Conservation (phyloP, 2,113 vertebrate species). For the Neopipo cinnamomea region DNA sequence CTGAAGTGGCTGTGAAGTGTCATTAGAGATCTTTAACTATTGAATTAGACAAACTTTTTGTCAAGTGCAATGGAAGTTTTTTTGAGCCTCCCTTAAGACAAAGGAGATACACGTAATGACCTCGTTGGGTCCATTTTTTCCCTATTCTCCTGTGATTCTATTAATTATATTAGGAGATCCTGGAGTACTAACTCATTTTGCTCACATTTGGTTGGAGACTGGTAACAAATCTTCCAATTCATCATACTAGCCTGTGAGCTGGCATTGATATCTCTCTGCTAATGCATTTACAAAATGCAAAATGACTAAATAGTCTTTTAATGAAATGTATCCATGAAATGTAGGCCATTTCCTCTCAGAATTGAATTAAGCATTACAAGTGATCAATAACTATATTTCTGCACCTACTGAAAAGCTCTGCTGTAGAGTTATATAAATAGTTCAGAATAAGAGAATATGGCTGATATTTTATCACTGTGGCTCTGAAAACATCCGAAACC, state of each 20-base stretch:
- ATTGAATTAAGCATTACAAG: slow-evolving; percentile 35
- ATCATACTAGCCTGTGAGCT: neutral
- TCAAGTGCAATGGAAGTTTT: neutral
- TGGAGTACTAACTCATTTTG: neutral
- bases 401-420: neutral
- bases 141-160: neutral
- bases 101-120: neutral
- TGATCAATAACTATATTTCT: slow-evolving; percentile 50
- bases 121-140: neutral
- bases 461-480: neutral
- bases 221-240: neutral
- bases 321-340: slow-evolving; percentile 54
- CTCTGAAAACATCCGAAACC: neutral
- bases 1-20: neutral
- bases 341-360: slow-evolving; percentile 32
- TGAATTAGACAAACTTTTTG: neutral
- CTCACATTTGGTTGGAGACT: neutral
- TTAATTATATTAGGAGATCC: neutral
- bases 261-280: neutral
- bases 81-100: neutral
- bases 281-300: slow-evolving; percentile 36
- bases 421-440: neutral
- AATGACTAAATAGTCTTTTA: slow-evolving; percentile 51
- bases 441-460: neutral
- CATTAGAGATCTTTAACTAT: neutral